Base-by-base conservation (phyloP, 2,888 invertebrate species). In the Eupithecia tripunctaria region DNA sequence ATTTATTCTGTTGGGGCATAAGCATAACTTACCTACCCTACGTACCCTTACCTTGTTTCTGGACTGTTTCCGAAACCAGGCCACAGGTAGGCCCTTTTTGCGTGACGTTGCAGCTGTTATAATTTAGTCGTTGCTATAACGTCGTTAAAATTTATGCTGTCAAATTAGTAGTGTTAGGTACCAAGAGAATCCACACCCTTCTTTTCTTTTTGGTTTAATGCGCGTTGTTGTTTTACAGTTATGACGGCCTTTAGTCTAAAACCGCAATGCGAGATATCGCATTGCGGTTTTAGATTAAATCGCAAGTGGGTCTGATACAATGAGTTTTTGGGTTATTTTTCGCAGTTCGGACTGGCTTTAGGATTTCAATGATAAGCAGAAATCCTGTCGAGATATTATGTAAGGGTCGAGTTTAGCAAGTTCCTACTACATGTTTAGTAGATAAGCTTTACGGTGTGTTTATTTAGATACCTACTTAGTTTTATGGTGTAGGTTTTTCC, bases 401-500 rank as follows among this genome's bases (percentile, higher is more conserved):
- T 47, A 8, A 7, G 21, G 4, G 51, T 51, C 21, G 51, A 51
- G 51, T 51, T 51, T 51, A 51, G 51, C 5, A 51, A 51, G 51
- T 51, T 51, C 10, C 47, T 47, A 51, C 47, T 47, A 51, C 21
- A n/a, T 47, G 8, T n/a, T 21, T 51, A 51, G 21, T 12, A 51
- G 2, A 51, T 21, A 51, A 3, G 21, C 8, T 2, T 47, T 51
- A 21, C 47, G 21, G 27, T 27, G 59, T 59, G 27, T 59, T 27
- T 18, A 15, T 25, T 27, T 59, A 14, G 27, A 27, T 59, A 59
- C n/a, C n/a, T n/a, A n/a, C n/a, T n/a, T n/a, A n/a, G 6, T 29
- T 59, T 67, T 51, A 47, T 59, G 36, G 18, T 67, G 18, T 67
- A 56, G 67, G 59, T 59, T 56, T 38, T 38, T 36, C 8, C 21